Evolutionary conservation across 2,888 invertebrate genomes (phyloP).

Genomic region (Ypsolopha scabrella): DNA sequence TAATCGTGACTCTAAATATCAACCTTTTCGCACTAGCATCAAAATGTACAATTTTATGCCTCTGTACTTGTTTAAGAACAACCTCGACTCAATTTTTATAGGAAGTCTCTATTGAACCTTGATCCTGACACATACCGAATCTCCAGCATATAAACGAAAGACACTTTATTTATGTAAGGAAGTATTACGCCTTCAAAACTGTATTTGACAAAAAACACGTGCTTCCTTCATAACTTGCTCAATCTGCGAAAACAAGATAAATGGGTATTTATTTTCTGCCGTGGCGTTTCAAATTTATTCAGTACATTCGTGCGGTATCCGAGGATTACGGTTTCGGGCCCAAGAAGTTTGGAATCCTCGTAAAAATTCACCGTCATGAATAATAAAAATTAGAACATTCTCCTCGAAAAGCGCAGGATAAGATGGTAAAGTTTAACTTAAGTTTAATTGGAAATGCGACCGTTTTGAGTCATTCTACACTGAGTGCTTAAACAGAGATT

Average conservation of each 20-base stretch:
- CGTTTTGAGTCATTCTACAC: too few relatives aligned
- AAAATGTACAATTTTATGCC: too few relatives aligned
- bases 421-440: not conserved
- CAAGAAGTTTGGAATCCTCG: conserved; percentile 20
- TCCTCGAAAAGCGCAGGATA: not conserved
- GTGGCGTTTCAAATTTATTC: conserved; percentile 26
- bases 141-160: not conserved
- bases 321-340: conserved; percentile 23
- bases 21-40: too few relatives aligned
- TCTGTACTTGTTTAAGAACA: too few relatives aligned
- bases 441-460: conserved; percentile 6
- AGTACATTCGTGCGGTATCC: conserved; percentile 27
- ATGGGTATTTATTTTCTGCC: conserved; percentile 17
- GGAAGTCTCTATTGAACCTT: too few relatives aligned
- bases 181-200: not conserved
- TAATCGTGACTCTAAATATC: too few relatives aligned
- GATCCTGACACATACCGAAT: too few relatives aligned
- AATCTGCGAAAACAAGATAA: conserved; percentile 10
- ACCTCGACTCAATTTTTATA: too few relatives aligned
- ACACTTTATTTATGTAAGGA: not conserved
- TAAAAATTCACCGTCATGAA: conserved; percentile 35
- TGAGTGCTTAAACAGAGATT: not conserved
- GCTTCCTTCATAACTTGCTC: conserved; percentile 13
- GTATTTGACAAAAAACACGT: conserved; percentile 2
- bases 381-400: conserved; percentile 29